These are phyloP conservation scores for Carduelis carduelis DNA, from an alignment of 2,797 vertebrate species.

Conservation along the genomic window DNA sequence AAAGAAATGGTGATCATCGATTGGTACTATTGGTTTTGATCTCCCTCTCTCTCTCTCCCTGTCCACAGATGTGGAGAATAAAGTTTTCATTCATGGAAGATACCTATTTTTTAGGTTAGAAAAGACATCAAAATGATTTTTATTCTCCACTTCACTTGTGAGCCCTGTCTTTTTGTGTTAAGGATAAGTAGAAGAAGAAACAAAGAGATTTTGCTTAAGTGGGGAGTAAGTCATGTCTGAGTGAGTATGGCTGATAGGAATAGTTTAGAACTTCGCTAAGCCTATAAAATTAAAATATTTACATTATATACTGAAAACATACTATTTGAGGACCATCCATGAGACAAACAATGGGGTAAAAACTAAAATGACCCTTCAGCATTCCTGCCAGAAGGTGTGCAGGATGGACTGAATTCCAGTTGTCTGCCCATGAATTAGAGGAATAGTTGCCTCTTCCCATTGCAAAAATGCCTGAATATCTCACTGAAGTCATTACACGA, in stretches of 20 bases:
- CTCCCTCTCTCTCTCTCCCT: not conserved
- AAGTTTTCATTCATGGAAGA: not conserved
- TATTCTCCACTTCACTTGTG: not conserved
- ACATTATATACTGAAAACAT: not conserved
- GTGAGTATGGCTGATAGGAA: not conserved
- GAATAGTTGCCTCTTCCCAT: not conserved
- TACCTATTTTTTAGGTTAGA: not conserved
- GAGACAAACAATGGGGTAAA: not conserved
- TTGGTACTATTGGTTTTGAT: not conserved
- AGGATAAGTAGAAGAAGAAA: not conserved
- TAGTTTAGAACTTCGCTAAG: not conserved
- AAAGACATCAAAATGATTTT: not conserved
- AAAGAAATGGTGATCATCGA: not conserved
- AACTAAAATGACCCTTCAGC: not conserved
- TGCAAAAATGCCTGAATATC: not conserved
- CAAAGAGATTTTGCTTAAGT: not conserved
- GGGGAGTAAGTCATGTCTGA: not conserved
- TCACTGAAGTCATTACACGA: not conserved
- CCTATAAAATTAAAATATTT: not conserved
- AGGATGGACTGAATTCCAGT: not conserved
- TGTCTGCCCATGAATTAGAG: not conserved
- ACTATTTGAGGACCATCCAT: not conserved
- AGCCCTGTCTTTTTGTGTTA: slow-evolving; percentile 4
- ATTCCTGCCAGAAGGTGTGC: not conserved
- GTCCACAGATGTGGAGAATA: not conserved